Evolutionary conservation across 1,140 invertebrate genomes (phyloP), one percentile per base, ranked within the genome.

Genomic region (Diorhabda sublineata): DNA sequence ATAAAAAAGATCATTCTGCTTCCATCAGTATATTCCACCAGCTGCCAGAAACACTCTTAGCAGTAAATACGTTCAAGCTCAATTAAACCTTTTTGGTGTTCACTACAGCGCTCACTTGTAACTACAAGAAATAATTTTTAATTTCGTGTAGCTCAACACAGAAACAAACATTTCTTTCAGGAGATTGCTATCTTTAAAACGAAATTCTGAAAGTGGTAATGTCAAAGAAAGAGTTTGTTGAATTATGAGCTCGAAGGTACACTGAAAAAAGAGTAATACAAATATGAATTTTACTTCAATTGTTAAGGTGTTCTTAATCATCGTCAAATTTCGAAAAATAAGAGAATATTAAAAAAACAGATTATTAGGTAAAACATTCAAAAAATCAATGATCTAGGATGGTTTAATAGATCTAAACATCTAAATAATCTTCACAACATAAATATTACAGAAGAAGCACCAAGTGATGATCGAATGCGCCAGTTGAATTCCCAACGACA

Each of bases 81-180:
- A 52, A 52, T 52, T 52, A 52, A 52, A 52, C 47, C 47, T 52
- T 52, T 52, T 52, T 52, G n/a, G 47, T 52, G 47, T 52, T 52
- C 47, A 4, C 4, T n/a, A 52, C n/a, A n/a, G 47, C 47, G 47
- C 47, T 52, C 47, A 52, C 47, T 52, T 52, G 47, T 4, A 52
- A 52, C 47, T 52, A 52, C 47, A 52, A 52, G 47, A 52, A 52
- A 52, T 52, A 52, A 52, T 52, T 52, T 52, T 52, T 52, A 52
- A 52, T 52, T 52, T 52, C n/a, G 47, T 52, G 47, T 52, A 8
- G 47, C 47, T 6, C 47, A 52, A 52, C 47, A 52, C 47, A 52
- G 47, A 52, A 26, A 52, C 47, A 52, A 52, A 52, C 47, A 52
- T n/a, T 52, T 52, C 47, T 52, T 8, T 52, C n/a, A 52, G 6